Percentiles rank a stretch among this genome's conserved stretches.
phyloP scores from a whole-genome alignment of 2,888 invertebrate genomes.

The Cinara cedri region DNA sequence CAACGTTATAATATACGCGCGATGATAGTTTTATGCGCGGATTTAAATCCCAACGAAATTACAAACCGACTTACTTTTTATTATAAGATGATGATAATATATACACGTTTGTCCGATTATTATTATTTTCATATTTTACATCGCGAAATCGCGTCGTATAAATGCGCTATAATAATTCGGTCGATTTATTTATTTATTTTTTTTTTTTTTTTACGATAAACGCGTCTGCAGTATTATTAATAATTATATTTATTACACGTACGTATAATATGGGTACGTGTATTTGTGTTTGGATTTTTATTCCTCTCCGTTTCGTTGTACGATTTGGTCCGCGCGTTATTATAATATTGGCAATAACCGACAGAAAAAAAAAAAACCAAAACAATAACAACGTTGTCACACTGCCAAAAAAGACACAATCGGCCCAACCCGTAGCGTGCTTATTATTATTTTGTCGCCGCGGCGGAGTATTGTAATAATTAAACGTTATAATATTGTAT shows the following conservation, averaged over 20 bases:
- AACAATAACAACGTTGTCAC: conserved; percentile 40
- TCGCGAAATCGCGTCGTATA: no score
- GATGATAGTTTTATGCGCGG: no score
- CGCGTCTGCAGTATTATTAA: neutral
- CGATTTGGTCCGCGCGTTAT: neutral
- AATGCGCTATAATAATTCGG: neutral
- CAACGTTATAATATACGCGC: no score
- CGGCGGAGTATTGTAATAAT: conserved; percentile 33
- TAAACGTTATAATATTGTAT: no score
- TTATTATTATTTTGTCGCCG: conserved; percentile 17
- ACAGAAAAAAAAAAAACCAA: conserved; percentile 47
- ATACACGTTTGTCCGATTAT: no score
- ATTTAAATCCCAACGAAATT: no score
- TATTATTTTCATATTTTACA: no score
- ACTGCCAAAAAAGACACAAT: conserved; percentile 32
- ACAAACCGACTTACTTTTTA: no score
- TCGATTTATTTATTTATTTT: no score
- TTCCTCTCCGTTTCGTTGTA: conserved; percentile 7
- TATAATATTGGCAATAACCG: conserved; percentile 40
- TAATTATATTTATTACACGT: neutral
- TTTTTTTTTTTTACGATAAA: neutral
- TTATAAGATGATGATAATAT: no score
- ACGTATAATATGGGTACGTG: no score
- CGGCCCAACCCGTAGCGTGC: neutral
- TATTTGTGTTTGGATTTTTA: no score